phyloP scores from a whole-genome alignment of 2,797 vertebrate genomes.

The Microcaecilia unicolor region DNA sequence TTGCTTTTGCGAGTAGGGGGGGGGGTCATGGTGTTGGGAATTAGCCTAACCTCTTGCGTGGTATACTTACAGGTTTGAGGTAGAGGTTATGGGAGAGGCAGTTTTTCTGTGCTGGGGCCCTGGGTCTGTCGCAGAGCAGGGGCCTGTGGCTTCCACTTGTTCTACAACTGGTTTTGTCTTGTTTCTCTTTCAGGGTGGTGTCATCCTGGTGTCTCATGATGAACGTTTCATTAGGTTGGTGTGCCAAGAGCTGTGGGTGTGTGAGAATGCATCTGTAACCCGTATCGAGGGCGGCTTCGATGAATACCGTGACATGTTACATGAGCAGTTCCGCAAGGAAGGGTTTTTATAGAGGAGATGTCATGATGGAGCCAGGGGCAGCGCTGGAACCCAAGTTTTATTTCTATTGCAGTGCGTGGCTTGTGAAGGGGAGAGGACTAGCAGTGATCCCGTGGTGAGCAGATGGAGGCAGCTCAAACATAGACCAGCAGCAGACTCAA shows the following conservation, averaged over 20 bases:
- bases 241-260: constrained; percentile 93
- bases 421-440: background rate
- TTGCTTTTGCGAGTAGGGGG: background rate
- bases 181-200: constrained; percentile 65
- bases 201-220: constrained; percentile 88
- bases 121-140: too few species aligned
- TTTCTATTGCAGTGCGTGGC: background rate
- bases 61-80: too few species aligned
- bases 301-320: constrained; percentile 86
- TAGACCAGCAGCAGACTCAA: too few species aligned
- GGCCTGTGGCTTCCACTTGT: too few species aligned
- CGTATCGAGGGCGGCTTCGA: constrained; percentile 90
- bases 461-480: too few species aligned
- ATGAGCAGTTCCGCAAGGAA: constrained; percentile 90
- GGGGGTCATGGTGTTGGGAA: too few species aligned
- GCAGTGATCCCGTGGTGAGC: background rate
- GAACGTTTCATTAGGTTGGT: constrained; percentile 89
- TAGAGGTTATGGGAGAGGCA: too few species aligned
- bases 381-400: constrained; percentile 13
- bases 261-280: constrained; percentile 61
- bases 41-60: too few species aligned
- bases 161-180: too few species aligned
- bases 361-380: constrained; percentile 2
- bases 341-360: constrained; percentile 74
- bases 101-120: too few species aligned